Evolutionary conservation across 2,113 vertebrate species (phyloP).

Genomic region (Sylvietta virens): DNA sequence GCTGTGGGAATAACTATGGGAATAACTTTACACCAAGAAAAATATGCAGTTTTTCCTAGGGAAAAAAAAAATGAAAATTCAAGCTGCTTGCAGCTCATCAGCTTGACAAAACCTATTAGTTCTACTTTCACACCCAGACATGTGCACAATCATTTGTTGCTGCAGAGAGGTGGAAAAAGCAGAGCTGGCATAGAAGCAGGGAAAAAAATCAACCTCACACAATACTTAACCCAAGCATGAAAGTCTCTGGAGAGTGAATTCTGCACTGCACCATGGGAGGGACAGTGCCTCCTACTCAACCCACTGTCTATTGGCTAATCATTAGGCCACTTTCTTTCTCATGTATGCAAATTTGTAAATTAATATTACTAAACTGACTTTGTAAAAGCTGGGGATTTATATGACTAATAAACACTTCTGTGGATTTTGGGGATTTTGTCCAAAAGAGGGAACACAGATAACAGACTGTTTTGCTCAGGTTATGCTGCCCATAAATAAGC

Average conservation of each 20-base stretch:
- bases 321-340: neutral
- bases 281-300: fast-evolving
- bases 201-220: neutral
- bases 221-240: fast-evolving
- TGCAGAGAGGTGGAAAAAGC: neutral
- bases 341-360: neutral
- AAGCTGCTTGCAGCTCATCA: neutral
- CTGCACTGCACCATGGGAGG: neutral
- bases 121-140: neutral
- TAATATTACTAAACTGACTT: neutral
- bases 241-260: neutral
- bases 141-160: neutral
- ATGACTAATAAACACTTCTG: neutral
- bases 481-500: neutral
- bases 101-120: neutral
- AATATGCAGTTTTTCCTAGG: neutral
- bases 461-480: neutral
- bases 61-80: neutral
- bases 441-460: neutral
- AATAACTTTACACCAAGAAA: neutral
- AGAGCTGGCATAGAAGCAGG: neutral
- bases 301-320: neutral
- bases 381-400: neutral
- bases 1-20: neutral
- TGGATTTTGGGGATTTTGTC: neutral